These are phyloP conservation scores for Todiramphus chloris DNA, from an alignment of 2,113 vertebrate species.

Conservation along the genomic window DNA sequence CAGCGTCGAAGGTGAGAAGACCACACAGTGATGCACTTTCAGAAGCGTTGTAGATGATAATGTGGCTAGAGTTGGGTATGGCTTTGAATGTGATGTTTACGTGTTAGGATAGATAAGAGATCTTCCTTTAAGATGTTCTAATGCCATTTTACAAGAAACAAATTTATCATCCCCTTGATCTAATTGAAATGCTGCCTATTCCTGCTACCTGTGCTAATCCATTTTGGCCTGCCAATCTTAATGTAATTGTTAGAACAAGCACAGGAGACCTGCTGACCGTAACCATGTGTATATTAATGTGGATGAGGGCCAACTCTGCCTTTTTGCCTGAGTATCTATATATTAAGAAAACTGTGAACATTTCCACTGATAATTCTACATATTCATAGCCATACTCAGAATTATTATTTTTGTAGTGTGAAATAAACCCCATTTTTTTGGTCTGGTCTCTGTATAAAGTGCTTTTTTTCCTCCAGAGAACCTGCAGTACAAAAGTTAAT, in stretches of 20 bases:
- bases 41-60: not conserved
- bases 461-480: too few relatives aligned
- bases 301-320: not conserved
- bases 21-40: not conserved
- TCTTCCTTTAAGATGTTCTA: not conserved
- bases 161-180: not conserved
- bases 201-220: not conserved
- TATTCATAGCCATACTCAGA: not conserved
- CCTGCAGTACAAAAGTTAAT: not conserved
- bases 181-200: not conserved
- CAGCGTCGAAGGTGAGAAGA: not conserved
- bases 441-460: too few relatives aligned
- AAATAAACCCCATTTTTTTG: not conserved
- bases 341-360: not conserved
- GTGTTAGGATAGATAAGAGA: not conserved
- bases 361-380: not conserved
- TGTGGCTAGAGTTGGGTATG: not conserved
- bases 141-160: not conserved
- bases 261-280: not conserved
- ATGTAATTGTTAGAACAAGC: not conserved
- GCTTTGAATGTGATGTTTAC: not conserved
- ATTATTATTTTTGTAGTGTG: not conserved
- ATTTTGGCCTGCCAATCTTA: not conserved
- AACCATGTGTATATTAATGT: not conserved
- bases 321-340: not conserved